Conservation (phyloP, 2,888 invertebrate species). For the Ophion slaviceki region DNA sequence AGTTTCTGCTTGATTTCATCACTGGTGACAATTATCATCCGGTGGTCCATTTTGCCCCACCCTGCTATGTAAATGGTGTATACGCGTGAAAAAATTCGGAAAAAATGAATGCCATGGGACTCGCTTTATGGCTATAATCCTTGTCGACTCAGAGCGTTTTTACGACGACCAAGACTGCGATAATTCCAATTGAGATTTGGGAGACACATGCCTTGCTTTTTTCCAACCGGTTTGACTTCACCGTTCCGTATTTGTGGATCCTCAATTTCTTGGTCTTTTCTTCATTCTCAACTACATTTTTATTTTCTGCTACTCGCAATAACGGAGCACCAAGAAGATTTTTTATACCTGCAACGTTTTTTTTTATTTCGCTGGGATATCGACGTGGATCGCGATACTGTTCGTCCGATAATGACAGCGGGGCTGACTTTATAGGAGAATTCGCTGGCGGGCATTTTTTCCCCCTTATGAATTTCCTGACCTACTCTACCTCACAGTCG, state of each 20-base stretch:
- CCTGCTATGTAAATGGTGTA: not conserved
- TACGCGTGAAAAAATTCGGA: not conserved
- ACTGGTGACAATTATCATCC: not conserved
- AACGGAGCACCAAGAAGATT: not conserved
- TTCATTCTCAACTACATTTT: not conserved
- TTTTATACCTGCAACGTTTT: not conserved
- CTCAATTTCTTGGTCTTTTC: no score
- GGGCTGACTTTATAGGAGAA: slow-evolving; percentile 26
- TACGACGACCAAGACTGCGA: not conserved
- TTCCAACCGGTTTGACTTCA: not conserved
- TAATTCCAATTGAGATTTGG: not conserved
- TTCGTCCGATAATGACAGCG: not conserved
- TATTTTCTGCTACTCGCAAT: no score
- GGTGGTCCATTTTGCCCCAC: slow-evolving; percentile 13
- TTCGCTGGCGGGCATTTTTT: slow-evolving; percentile 39
- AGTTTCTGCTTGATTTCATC: not conserved
- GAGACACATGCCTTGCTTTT: not conserved
- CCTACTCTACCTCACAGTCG: slow-evolving; percentile 48
- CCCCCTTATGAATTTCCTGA: slow-evolving; percentile 42
- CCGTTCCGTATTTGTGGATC: not conserved
- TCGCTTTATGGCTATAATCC: slow-evolving; percentile 7
- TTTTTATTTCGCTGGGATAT: not conserved
- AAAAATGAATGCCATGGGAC: not conserved
- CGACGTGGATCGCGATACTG: not conserved
- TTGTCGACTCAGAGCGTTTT: not conserved